Percentiles rank a stretch among this genome's conserved stretches.
Evolutionary conservation across 1,140 invertebrate species (phyloP).

Genomic region (Neotoxoptera formosana): DNA sequence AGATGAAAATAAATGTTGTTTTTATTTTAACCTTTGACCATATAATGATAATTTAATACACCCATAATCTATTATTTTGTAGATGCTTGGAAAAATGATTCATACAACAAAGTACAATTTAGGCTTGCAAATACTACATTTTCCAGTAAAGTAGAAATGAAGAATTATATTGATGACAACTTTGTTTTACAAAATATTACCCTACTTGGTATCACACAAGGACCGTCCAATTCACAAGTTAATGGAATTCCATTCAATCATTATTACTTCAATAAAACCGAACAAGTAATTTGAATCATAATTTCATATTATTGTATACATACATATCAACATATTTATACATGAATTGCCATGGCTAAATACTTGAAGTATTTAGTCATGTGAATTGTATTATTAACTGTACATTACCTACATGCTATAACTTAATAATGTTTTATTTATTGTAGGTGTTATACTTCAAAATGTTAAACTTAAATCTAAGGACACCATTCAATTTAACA

Average conservation of each 20-base stretch:
- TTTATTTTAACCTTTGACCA: neutral
- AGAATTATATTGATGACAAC: neutral
- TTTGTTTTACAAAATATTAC: neutral
- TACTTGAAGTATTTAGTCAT: too few relatives aligned
- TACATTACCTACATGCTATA: neutral
- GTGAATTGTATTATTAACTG: neutral
- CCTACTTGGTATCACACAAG: neutral
- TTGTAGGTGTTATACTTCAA: constrained; percentile 23
- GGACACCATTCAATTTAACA: neutral
- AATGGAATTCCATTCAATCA: neutral
- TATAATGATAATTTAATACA: neutral
- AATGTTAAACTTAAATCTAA: constrained; percentile 24
- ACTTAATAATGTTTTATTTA: neutral
- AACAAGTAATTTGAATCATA: neutral
- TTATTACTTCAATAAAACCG: neutral
- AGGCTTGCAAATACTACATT: neutral
- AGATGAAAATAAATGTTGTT: neutral
- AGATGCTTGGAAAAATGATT: neutral
- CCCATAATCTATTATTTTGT: neutral
- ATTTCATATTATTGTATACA: neutral
- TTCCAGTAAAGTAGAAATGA: neutral
- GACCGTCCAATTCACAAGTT: neutral
- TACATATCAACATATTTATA: neutral
- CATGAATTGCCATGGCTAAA: neutral
- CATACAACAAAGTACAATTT: neutral